Percentiles rank a stretch among this genome's conserved stretches.
These are phyloP conservation scores for Diplosoma virens DNA, from an alignment of 23 tunicate species.

Conservation along the genomic window DNA sequence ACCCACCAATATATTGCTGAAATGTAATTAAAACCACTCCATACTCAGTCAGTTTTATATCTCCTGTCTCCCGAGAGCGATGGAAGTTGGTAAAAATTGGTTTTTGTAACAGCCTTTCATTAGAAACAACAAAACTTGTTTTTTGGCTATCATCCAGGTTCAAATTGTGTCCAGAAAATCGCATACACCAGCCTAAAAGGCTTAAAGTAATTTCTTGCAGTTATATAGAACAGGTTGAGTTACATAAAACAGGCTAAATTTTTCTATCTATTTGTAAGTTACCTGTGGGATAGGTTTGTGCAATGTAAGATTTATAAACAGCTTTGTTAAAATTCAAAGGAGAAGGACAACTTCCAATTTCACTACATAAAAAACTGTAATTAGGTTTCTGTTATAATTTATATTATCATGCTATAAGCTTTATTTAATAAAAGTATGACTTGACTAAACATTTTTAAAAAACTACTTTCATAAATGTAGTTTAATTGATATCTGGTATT, in stretches of 20 bases:
- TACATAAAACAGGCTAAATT: no score
- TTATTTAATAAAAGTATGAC: no score
- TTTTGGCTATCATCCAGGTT: neutral
- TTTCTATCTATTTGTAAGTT: no score
- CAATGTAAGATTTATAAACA: constrained; percentile 38
- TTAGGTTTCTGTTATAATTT: no score
- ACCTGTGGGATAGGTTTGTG: constrained; percentile 59
- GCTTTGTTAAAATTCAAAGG: neutral
- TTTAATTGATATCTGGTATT: no score
- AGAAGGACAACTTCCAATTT: neutral
- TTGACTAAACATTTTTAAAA: neutral
- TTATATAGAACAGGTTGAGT: no score
- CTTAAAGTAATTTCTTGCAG: neutral
- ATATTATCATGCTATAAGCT: no score
- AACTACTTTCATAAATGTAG: no score
- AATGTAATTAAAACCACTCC: constrained; percentile 30
- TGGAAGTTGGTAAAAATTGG: constrained; percentile 38
- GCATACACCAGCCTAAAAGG: constrained; percentile 50
- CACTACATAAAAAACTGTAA: neutral
- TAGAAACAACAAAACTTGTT: neutral
- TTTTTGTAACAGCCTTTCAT: constrained; percentile 14
- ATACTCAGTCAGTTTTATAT: constrained; percentile 27
- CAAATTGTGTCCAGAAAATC: constrained; percentile 7
- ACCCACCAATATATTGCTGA: constrained; percentile 48
- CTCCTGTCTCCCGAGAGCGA: constrained; percentile 13